Evolutionary conservation across 2,797 vertebrate genomes (phyloP).

Genomic region (Labroides dimidiatus): DNA sequence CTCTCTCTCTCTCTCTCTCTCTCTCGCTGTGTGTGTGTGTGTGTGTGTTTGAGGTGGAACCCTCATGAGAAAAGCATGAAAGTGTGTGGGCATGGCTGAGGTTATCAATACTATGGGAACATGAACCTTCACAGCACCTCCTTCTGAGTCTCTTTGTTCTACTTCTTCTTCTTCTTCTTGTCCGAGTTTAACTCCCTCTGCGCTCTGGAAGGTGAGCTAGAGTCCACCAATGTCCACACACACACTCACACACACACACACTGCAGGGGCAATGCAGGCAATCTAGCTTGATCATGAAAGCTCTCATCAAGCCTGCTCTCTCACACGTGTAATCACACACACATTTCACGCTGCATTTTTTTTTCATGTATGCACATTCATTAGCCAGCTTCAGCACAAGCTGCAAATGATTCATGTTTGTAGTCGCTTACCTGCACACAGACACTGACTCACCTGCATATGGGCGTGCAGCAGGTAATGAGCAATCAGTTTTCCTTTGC

Average conservation of each 20-base stretch:
- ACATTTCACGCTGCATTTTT: constrained; percentile 7
- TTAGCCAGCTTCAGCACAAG: constrained; percentile 22
- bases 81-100: constrained; percentile 49
- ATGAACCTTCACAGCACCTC: constrained; percentile 44
- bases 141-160: constrained; percentile 35
- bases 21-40: constrained; percentile 16
- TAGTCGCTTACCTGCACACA: constrained; percentile 32
- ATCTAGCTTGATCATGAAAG: constrained; percentile 49
- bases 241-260: constrained; percentile 1
- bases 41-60: not conserved
- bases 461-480: constrained; percentile 36
- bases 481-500: constrained; percentile 58
- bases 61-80: not conserved
- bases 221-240: constrained; percentile 35
- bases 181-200: constrained; percentile 33
- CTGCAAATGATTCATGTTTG: constrained; percentile 46
- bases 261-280: constrained; percentile 35
- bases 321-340: constrained; percentile 4
- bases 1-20: too few species aligned
- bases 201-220: constrained; percentile 47
- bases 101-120: constrained; percentile 60
- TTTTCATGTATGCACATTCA: constrained; percentile 23
- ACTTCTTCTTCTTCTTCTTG: constrained; percentile 2
- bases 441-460: constrained; percentile 24
- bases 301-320: constrained; percentile 28